A percentile compares a stretch with the other conserved stretches of the same genome.
These are phyloP conservation scores for Lucilia sericata DNA, from an alignment of 1,140 invertebrate genomes.

Conservation along the genomic window DNA sequence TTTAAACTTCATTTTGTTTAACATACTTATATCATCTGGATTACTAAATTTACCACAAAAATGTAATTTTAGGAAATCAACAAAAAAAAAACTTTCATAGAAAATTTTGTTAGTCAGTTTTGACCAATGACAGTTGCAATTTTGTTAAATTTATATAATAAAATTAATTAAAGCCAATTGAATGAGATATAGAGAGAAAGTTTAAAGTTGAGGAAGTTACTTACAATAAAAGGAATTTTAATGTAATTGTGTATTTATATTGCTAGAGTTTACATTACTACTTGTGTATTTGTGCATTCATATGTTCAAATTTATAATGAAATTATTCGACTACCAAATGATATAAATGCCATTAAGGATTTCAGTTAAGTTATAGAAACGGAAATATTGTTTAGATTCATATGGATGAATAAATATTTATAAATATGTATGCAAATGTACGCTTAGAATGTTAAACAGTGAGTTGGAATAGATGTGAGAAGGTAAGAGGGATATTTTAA, in stretches of 20 bases:
- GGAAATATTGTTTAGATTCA: conserved; percentile 8
- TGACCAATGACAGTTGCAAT: neutral
- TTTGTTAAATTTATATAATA: neutral
- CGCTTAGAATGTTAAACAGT: neutral
- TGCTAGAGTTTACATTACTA: neutral
- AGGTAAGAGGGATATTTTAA: too few species aligned
- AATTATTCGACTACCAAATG: conserved; percentile 11
- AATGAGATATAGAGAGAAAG: neutral
- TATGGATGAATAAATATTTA: neutral
- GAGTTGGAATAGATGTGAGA: too few species aligned
- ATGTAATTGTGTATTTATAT: neutral
- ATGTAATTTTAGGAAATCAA: too few species aligned
- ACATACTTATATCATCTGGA: too few species aligned
- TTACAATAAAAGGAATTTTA: neutral
- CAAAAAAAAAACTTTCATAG: neutral
- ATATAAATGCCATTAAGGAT: conserved; percentile 21
- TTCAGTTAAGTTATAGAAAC: neutral
- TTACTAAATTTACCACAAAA: too few species aligned
- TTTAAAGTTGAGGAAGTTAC: neutral
- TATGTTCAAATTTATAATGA: neutral
- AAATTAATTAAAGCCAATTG: conserved; percentile 29
- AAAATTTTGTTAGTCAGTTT: conserved; percentile 7
- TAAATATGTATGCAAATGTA: neutral
- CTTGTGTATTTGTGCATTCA: neutral
- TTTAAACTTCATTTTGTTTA: too few species aligned